Percentiles rank a stretch among this genome's conserved stretches.
These are phyloP conservation scores for Harpalus rubripes DNA, from an alignment of 2,888 invertebrate species.

Conservation along the genomic window DNA sequence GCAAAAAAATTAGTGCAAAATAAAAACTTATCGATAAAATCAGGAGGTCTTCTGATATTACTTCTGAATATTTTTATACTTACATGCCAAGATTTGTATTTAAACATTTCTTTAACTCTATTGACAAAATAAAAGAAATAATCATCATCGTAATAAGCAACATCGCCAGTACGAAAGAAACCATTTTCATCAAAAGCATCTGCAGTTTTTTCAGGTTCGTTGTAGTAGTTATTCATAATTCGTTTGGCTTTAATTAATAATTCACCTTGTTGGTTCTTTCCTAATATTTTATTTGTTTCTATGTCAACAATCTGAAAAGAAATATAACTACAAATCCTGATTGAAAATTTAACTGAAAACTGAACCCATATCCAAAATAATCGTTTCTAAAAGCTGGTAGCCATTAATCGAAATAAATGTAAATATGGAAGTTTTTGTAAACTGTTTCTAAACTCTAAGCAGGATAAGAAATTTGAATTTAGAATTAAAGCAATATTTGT, in stretches of 20 bases:
- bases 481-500: too few species aligned
- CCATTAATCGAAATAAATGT: too few species aligned
- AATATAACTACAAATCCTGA: background rate
- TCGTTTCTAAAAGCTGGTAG: too few species aligned
- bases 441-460: too few species aligned
- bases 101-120: constrained; percentile 73
- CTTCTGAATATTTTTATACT: background rate
- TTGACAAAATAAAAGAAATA: constrained; percentile 72
- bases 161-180: constrained; percentile 72
- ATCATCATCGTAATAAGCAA: constrained; percentile 73
- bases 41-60: too few species aligned
- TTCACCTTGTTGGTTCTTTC: constrained; percentile 70
- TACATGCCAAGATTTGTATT: constrained; percentile 73
- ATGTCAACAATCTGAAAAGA: constrained; percentile 2
- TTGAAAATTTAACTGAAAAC: background rate
- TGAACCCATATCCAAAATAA: too few species aligned
- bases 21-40: too few species aligned
- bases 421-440: too few species aligned
- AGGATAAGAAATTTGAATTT: too few species aligned
- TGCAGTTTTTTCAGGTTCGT: background rate
- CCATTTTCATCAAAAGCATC: constrained; percentile 71
- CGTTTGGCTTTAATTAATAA: constrained; percentile 44
- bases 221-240: constrained; percentile 67
- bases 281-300: constrained; percentile 9
- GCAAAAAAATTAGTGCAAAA: too few species aligned